Base-by-base conservation (phyloP, 2,888 invertebrate genomes). In the Eupithecia subumbrata region DNA sequence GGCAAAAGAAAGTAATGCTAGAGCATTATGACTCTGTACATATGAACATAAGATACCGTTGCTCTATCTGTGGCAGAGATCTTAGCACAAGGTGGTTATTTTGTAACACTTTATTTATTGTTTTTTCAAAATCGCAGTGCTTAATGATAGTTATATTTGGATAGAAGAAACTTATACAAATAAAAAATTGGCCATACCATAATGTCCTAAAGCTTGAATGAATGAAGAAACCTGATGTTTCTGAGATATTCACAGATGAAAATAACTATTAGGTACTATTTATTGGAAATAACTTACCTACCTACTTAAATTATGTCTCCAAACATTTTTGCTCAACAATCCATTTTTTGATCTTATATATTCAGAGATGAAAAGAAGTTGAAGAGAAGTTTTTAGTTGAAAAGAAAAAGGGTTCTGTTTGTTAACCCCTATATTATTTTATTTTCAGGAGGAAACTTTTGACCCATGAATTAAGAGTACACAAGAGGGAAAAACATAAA, bases 21-120 rank as follows among this genome's bases (percentile, higher is more conserved):
- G 82, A 82, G 68, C 84, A 84, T 77, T 83, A 77, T 74, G 83
- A 84, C 48, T 82, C 84, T n/a, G 82, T 80, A 18, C 84, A 84
- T 79, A 76, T 83, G 37, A 83, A 84, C 74, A 80, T 84, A 71
- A 79, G 83, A 76, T 83, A 83, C 67, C 71, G 82, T n/a, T 83
- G 84, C 74, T 77, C 81, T 14, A 80, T 83, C 64, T 84, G 84
- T 72, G 79, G 83, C 7, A 76, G 76, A 37, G 81, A 83, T 76
- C 64, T 84, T 14, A 79, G 79, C 72, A 81, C 81, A 71, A 82
- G 82, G 83, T 84, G n/a, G 34, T 66, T 34, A 64, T 40, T 63
- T 30, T 30, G 5, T 63, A 14, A 63, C 14, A 16, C 18, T 25
- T 60, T 48, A 48, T 18, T 48, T 18, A 18, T 48, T 48, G 45